These are phyloP conservation scores for Orthosia incerta DNA, from an alignment of 2,888 invertebrate species.

Conservation along the genomic window DNA sequence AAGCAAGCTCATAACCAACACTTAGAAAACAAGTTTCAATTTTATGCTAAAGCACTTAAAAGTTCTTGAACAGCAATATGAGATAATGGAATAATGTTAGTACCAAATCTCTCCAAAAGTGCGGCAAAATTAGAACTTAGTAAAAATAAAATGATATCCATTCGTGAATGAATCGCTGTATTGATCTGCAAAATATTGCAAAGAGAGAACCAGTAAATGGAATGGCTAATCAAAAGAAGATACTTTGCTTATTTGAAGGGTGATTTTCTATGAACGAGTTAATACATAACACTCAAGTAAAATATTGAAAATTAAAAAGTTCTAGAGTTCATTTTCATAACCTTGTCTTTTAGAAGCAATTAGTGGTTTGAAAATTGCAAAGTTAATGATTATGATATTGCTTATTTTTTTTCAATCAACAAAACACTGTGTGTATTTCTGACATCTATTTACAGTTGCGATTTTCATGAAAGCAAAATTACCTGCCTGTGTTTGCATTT, in stretches of 20 bases:
- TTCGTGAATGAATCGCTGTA: constrained; percentile 27
- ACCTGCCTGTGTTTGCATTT: constrained; percentile 40
- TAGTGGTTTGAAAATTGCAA: too few relatives aligned
- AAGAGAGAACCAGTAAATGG: constrained; percentile 32
- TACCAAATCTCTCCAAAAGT: not conserved
- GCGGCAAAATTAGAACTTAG: constrained; percentile 1
- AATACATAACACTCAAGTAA: not conserved
- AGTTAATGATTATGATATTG: too few relatives aligned
- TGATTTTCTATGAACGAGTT: not conserved
- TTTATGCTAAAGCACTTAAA: constrained; percentile 29
- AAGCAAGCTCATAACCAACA: constrained; percentile 21
- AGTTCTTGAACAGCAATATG: constrained; percentile 23
- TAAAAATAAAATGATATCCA: constrained; percentile 8
- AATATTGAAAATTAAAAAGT: not conserved
- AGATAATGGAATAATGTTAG: constrained; percentile 2
- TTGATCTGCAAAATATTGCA: constrained; percentile 28
- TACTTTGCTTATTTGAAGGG: constrained; percentile 36
- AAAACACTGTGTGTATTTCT: constrained; percentile 21
- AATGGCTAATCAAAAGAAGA: constrained; percentile 42
- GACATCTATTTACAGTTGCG: constrained; percentile 46
- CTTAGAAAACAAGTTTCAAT: constrained; percentile 18
- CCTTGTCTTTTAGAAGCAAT: not conserved
- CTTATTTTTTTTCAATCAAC: not conserved
- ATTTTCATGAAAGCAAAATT: constrained; percentile 52
- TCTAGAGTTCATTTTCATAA: not conserved